Evolutionary conservation across 2,113 vertebrate genomes (phyloP).

Genomic region (Ameiurus melas): DNA sequence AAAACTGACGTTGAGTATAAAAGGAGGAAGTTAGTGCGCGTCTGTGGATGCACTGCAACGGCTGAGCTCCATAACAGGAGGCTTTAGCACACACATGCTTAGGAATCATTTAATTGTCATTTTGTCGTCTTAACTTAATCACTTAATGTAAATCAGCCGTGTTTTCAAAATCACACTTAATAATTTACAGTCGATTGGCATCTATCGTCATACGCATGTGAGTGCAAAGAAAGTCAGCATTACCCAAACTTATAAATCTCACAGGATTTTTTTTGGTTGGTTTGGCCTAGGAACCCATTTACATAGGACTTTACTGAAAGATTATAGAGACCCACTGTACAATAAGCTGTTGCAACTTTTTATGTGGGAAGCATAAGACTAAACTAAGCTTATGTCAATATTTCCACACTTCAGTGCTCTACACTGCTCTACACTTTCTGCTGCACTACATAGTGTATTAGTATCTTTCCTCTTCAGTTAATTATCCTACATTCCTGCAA

Average conservation of each 20-base stretch:
- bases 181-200: background rate
- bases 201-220: background rate
- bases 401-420: background rate
- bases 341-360: background rate
- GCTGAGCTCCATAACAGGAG: too few species aligned
- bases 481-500: background rate
- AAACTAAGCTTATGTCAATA: background rate
- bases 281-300: background rate
- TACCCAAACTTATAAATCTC: background rate
- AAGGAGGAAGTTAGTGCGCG: background rate
- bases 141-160: background rate
- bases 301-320: background rate
- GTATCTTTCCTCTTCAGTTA: background rate
- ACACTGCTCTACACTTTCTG: background rate
- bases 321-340: background rate
- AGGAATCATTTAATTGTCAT: too few species aligned
- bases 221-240: background rate
- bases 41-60: background rate
- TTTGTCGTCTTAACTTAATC: background rate
- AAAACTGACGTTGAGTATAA: background rate
- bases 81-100: too few species aligned
- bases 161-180: background rate
- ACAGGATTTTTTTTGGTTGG: background rate
- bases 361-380: background rate
- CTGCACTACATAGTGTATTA: background rate